Conservation (phyloP, 2,113 vertebrate species). For the Anthoscopus minutus region DNA sequence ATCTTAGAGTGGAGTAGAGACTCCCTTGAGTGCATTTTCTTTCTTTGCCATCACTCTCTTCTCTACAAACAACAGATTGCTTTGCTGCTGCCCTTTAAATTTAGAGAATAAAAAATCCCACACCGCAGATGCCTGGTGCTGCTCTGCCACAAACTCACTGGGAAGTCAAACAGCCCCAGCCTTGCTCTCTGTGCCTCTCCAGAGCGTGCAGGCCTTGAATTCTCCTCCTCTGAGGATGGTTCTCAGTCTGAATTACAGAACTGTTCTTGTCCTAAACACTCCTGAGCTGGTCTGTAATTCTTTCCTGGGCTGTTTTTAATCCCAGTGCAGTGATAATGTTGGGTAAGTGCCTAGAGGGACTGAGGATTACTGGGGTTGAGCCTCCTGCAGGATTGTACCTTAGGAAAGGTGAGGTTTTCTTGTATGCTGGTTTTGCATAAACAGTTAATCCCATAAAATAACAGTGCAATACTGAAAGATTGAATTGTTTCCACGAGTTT, state of each 20-base stretch:
- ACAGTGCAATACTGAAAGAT: not conserved
- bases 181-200: not conserved
- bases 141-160: not conserved
- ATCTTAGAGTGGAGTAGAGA: constrained; percentile 32
- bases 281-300: not conserved
- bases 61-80: constrained; percentile 70
- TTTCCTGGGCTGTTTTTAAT: not conserved
- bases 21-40: constrained; percentile 57
- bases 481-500: not conserved
- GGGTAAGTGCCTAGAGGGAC: not conserved
- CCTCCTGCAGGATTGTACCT: not conserved
- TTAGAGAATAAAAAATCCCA: constrained; percentile 16
- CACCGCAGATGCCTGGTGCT: constrained; percentile 36
- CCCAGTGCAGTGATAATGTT: not conserved
- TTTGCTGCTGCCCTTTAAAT: constrained; percentile 62
- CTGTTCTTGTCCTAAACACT: not conserved
- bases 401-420: not conserved
- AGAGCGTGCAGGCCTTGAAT: not conserved
- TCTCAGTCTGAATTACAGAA: not conserved
- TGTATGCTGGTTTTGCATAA: not conserved
- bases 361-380: not conserved
- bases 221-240: not conserved
- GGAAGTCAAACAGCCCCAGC: not conserved
- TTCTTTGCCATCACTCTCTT: constrained; percentile 39
- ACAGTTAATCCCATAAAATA: not conserved